These are phyloP conservation scores for Gastrophysa polygoni DNA, from an alignment of 2,888 invertebrate species.

Conservation along the genomic window DNA sequence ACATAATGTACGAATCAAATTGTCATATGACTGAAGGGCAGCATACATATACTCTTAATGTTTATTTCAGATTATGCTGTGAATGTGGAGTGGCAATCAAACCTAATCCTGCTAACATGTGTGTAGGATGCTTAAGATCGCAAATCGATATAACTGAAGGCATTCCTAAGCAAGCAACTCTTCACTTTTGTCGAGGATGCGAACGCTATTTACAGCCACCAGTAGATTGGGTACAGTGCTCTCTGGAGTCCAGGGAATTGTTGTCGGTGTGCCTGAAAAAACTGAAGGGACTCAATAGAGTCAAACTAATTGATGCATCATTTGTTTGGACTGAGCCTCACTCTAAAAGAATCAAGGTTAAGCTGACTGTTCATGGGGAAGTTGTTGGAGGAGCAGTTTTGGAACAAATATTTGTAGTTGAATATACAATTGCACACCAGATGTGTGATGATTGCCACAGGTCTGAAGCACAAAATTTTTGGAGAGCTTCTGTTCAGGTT, in stretches of 20 bases:
- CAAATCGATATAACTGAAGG: conserved; percentile 95
- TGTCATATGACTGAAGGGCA: background rate
- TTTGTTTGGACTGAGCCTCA: conserved; percentile 99
- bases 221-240: conserved; percentile 81
- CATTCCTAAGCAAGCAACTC: conserved; percentile 90
- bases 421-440: conserved; percentile 88
- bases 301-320: conserved; percentile 92
- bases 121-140: conserved; percentile 89
- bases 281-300: conserved; percentile 85
- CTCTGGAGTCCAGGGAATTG: conserved; percentile 90
- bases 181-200: conserved; percentile 92
- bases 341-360: conserved; percentile 94
- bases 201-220: conserved; percentile 95
- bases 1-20: conserved; percentile 14
- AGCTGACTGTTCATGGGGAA: conserved; percentile 95
- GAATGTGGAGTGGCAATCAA: conserved; percentile 91
- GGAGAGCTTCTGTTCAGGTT: conserved; percentile 92
- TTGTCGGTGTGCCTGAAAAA: conserved; percentile 90
- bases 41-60: background rate
- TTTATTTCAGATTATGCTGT: conserved; percentile 78
- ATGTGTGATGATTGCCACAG: conserved; percentile 99
- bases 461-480: conserved; percentile 95
- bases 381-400: conserved; percentile 88
- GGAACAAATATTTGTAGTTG: conserved; percentile 95
- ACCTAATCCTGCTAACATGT: conserved; percentile 97